Percentiles rank a stretch among this genome's conserved stretches.
Evolutionary conservation across 2,113 vertebrate genomes (phyloP).

Genomic region (Chauna torquata): DNA sequence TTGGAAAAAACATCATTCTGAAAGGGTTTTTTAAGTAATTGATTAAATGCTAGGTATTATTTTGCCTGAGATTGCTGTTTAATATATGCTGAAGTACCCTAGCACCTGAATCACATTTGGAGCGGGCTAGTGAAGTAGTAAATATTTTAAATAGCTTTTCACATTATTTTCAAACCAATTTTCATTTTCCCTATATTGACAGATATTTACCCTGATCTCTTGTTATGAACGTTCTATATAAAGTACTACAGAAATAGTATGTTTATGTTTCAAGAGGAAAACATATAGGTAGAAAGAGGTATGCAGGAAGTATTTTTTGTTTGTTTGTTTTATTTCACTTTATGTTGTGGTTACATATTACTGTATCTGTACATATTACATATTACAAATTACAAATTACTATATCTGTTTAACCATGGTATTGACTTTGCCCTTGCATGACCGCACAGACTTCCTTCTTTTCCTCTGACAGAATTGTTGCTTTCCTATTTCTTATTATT

Average conservation of each 20-base stretch:
- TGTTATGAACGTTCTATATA: background rate
- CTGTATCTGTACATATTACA: too few species aligned
- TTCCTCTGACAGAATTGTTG: background rate
- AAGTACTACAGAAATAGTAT: background rate
- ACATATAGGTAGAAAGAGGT: background rate
- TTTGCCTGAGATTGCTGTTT: background rate
- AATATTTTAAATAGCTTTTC: background rate
- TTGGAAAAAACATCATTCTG: background rate
- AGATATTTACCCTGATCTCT: background rate
- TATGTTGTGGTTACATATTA: accelerated
- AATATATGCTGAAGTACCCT: background rate
- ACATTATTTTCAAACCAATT: background rate
- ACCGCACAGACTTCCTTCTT: background rate
- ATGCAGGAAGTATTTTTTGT: background rate
- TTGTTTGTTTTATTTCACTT: background rate
- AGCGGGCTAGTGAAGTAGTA: background rate
- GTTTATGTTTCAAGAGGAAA: background rate
- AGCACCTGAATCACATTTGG: background rate
- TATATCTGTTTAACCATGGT: background rate
- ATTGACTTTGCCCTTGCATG: background rate
- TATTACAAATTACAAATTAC: too few species aligned
- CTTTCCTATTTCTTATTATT: background rate
- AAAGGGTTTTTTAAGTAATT: background rate
- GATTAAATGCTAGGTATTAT: background rate
- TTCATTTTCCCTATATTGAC: background rate